Evolutionary conservation across 2,797 vertebrate species (phyloP).

Genomic region (Gymnoscopelus microlampas): DNA sequence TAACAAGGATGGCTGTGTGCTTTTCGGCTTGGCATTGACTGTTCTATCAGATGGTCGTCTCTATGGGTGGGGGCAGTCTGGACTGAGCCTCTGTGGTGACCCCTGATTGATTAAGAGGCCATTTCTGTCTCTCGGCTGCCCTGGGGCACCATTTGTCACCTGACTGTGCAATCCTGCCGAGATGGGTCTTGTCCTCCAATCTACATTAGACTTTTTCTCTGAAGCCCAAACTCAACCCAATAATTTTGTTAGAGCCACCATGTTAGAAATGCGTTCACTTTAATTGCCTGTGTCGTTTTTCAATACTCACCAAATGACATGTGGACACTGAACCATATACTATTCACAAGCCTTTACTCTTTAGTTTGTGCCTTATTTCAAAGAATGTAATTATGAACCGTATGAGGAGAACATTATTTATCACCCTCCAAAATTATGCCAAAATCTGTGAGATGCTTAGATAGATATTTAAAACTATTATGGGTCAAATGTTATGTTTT

Average conservation of each 20-base stretch:
- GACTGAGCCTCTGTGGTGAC: slow-evolving; percentile 63
- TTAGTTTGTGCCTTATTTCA: background rate
- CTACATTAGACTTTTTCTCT: slow-evolving; percentile 55
- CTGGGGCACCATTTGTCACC: slow-evolving; percentile 80
- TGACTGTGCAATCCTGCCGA: slow-evolving; percentile 68
- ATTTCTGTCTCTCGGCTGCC: slow-evolving; percentile 71
- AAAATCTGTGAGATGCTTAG: no score
- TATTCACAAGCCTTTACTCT: slow-evolving; percentile 10
- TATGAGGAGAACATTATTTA: no score
- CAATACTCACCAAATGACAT: slow-evolving; percentile 49
- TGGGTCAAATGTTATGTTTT: no score
- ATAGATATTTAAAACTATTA: no score
- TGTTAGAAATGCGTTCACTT: slow-evolving; percentile 57
- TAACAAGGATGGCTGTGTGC: slow-evolving; percentile 44
- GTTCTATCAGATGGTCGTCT: slow-evolving; percentile 71
- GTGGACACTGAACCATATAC: slow-evolving; percentile 9
- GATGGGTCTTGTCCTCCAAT: slow-evolving; percentile 61
- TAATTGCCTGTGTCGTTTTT: slow-evolving; percentile 49
- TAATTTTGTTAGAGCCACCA: slow-evolving; percentile 56
- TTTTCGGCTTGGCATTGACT: slow-evolving; percentile 58
- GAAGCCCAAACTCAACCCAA: slow-evolving; percentile 57
- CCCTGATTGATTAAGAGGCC: slow-evolving; percentile 82
- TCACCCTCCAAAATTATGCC: background rate
- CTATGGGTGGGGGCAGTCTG: slow-evolving; percentile 65
- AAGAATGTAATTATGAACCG: background rate